Evolutionary conservation across 2,113 vertebrate genomes (phyloP), one percentile per base, ranked within the genome.

Genomic region (Chamaea fasciata): DNA sequence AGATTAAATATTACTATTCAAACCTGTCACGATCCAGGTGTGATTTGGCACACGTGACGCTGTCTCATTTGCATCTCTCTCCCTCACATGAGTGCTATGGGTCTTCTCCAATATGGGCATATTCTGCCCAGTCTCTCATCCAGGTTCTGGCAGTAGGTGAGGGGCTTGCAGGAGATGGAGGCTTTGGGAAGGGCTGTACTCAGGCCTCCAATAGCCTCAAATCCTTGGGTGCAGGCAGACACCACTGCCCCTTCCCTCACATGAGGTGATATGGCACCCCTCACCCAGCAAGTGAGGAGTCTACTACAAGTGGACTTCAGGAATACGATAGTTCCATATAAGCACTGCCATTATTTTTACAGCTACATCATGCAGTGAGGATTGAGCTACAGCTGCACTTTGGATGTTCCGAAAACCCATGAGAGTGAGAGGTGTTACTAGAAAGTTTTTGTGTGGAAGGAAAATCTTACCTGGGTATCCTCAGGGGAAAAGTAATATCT

Each of bases 231-330:
- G 15, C 41, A 73, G 46, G 53, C 23, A 62, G n/a, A 15, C 50
- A 44, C 47, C 56, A n/a, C 8, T 3, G 7, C 6, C 15, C 8
- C 8, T 37, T 39, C 27, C 69, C 16, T 62, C 77, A 47, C 5
- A 5, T 7, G 46, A 39, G 27, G 16, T 24, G 59, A 56, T 33
- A 35, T 0, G 0, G 10, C 1, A 1, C 31, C 18, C 3, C 2
- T 69, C 60, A 57, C 10, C 46, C 46, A 33, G 22, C 26, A 75
- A n/a, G 20, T 9, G n/a, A 52, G 41, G 26, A 49, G 8, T 28
- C 46, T 63, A 2, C 13, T 35, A 23, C 19, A 53, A 15, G 23
- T 18, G 41, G 14, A 39, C 30, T 81, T 77, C n/a, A 57, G 57
- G 67, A 62, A 26, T 41, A 41, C 42, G 60, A 0, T 65, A 39